Evolutionary conservation across 2,113 vertebrate species (phyloP).

Genomic region (Oenanthe melanoleuca): DNA sequence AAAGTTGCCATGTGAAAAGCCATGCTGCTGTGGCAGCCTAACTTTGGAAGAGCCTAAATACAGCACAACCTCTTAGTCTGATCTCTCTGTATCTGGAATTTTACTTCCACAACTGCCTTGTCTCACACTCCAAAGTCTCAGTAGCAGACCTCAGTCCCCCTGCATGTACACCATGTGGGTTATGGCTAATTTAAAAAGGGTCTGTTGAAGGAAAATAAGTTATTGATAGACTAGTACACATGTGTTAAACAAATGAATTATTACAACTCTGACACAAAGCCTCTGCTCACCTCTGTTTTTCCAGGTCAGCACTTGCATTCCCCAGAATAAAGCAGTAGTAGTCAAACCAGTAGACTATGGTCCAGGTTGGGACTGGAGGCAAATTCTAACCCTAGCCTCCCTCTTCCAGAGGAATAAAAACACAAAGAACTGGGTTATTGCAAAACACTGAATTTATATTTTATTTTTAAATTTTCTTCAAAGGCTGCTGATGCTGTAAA

Average conservation of each 20-base stretch:
- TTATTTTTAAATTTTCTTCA: neutral
- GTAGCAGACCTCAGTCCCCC: neutral
- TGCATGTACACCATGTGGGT: neutral
- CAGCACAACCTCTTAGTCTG: neutral
- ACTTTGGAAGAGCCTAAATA: neutral
- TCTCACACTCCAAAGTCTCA: neutral
- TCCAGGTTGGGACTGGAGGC: neutral
- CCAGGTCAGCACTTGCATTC: neutral
- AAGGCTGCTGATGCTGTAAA: neutral
- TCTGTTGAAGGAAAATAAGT: neutral
- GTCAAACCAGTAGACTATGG: neutral
- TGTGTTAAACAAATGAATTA: neutral
- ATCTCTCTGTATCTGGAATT: neutral
- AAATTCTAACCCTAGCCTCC: fast-evolving
- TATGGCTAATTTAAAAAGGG: neutral
- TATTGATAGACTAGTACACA: neutral
- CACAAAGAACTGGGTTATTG: neutral
- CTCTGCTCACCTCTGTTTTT: neutral
- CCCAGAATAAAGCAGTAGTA: neutral
- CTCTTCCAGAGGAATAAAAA: neutral
- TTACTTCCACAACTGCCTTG: neutral
- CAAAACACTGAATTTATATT: neutral
- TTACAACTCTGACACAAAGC: neutral
- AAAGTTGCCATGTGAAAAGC: neutral
- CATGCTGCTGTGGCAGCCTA: neutral